These are phyloP conservation scores for Nasonia giraulti DNA, from an alignment of 1,140 invertebrate genomes.

Conservation along the genomic window DNA sequence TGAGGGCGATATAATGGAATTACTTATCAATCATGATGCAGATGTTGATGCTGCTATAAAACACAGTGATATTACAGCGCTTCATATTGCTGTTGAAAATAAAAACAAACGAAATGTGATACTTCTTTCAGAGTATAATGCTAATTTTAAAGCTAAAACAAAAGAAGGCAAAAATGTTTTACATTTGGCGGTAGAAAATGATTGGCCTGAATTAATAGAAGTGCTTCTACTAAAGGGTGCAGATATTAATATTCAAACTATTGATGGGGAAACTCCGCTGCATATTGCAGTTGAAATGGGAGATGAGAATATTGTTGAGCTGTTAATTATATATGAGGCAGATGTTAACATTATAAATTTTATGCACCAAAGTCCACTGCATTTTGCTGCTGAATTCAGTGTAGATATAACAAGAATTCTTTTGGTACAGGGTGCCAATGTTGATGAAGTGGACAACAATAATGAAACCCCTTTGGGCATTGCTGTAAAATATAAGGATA, in stretches of 20 bases:
- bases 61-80: slow-evolving; percentile 2
- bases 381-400: slow-evolving; percentile 30
- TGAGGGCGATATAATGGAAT: slow-evolving; percentile 2
- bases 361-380: slow-evolving; percentile 20
- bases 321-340: slow-evolving; percentile 14
- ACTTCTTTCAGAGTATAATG: slow-evolving; percentile 8
- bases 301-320: background rate
- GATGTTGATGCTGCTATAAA: slow-evolving; percentile 17
- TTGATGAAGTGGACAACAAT: slow-evolving; percentile 22
- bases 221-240: background rate
- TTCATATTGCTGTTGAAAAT: slow-evolving; percentile 20
- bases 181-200: slow-evolving; percentile 30
- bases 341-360: slow-evolving; percentile 39
- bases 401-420: background rate
- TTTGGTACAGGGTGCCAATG: slow-evolving; percentile 1
- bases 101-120: slow-evolving; percentile 9
- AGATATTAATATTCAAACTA: background rate
- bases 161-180: slow-evolving; percentile 28
- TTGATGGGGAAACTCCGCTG: slow-evolving; percentile 17
- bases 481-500: slow-evolving; percentile 17
- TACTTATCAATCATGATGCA: background rate
- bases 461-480: slow-evolving; percentile 30
- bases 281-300: slow-evolving; percentile 8
- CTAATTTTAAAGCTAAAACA: slow-evolving; percentile 16
- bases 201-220: slow-evolving; percentile 11